Evolutionary conservation across 2,113 vertebrate species (phyloP).

Genomic region (Gymnarchus niloticus): DNA sequence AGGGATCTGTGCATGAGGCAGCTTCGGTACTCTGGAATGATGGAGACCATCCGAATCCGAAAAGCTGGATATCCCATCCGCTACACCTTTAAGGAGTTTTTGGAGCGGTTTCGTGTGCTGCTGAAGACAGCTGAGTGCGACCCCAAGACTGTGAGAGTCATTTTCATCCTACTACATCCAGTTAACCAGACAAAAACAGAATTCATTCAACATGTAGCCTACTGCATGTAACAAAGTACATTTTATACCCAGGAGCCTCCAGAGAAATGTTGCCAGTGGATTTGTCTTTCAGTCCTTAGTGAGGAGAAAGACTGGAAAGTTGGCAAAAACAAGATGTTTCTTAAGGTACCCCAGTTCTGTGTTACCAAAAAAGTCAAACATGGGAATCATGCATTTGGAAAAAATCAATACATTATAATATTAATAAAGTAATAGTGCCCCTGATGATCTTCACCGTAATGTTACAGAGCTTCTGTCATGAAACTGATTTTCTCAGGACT

Average conservation of each 20-base stretch:
- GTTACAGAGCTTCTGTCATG: not conserved
- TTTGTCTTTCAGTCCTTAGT: constrained; percentile 63
- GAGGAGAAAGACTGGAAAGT: constrained; percentile 74
- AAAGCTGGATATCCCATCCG: constrained; percentile 86
- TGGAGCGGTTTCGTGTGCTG: constrained; percentile 72
- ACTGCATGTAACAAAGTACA: not conserved
- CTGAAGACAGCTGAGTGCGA: constrained; percentile 58
- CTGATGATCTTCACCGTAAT: not conserved
- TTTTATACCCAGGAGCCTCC: constrained; percentile 52
- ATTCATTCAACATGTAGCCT: not conserved
- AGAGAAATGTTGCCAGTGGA: constrained; percentile 61
- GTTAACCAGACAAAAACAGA: not conserved
- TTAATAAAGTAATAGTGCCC: no score
- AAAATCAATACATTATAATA: not conserved
- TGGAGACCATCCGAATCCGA: constrained; percentile 90
- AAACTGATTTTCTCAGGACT: constrained; percentile 60
- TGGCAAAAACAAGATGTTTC: constrained; percentile 84
- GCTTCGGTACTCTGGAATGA: constrained; percentile 90
- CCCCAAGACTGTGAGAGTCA: constrained; percentile 53
- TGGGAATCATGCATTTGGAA: not conserved
- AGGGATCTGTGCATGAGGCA: constrained; percentile 85
- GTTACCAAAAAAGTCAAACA: not conserved
- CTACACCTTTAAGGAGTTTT: constrained; percentile 81
- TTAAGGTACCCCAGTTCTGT: constrained; percentile 67
- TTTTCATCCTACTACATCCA: not conserved